Evolutionary conservation across 2,797 vertebrate genomes (phyloP).

Genomic region (Leuciscus waleckii): DNA sequence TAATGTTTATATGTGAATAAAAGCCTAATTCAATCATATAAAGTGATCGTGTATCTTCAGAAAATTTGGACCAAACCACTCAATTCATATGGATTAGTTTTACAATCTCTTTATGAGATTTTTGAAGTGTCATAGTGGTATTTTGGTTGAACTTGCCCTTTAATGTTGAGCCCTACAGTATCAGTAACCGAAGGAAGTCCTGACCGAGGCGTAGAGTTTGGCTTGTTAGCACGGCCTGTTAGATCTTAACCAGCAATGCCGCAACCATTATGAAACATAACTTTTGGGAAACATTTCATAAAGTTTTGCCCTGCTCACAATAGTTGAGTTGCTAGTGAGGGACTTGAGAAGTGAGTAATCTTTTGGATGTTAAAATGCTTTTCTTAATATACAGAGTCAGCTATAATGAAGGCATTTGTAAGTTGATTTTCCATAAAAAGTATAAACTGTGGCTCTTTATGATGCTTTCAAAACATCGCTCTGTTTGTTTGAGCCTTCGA

Average conservation of each 20-base stretch:
- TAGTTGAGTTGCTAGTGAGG: neutral
- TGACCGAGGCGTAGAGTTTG: neutral
- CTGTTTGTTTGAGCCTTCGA: neutral
- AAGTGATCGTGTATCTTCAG: too few species aligned
- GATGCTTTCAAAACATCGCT: neutral
- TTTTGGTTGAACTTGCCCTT: too few species aligned
- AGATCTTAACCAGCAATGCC: neutral
- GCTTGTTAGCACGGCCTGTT: neutral
- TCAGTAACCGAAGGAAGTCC: neutral
- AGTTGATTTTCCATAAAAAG: slow-evolving; percentile 4
- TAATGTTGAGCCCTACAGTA: neutral
- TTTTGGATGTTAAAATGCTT: neutral
- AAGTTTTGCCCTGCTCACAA: neutral
- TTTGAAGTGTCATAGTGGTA: too few species aligned
- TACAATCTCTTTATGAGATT: too few species aligned
- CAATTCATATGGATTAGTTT: too few species aligned
- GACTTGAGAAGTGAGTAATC: neutral
- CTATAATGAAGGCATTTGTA: neutral
- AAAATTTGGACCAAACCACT: too few species aligned
- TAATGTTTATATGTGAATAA: too few species aligned
- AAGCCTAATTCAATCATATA: too few species aligned
- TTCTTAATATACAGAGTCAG: neutral
- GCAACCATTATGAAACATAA: neutral
- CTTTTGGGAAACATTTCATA: neutral
- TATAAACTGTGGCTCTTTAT: too few species aligned